Conservation (phyloP, 2,797 vertebrate species). For the Hippopotamyrus pictus region DNA sequence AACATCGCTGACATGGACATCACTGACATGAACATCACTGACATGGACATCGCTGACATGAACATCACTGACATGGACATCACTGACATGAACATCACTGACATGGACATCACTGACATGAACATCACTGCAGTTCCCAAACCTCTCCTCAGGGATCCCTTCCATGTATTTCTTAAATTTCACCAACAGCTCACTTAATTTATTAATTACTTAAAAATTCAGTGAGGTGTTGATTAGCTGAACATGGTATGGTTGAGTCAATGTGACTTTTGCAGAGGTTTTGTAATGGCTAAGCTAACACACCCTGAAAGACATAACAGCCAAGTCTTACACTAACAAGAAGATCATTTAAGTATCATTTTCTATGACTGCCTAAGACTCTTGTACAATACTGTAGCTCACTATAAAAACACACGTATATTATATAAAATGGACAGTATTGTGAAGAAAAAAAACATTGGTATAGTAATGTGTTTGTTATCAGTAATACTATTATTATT, state of each 20-base stretch:
- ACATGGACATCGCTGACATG: background rate
- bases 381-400: background rate
- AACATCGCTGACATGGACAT: too few relatives aligned
- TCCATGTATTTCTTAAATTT: background rate
- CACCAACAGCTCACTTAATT: background rate
- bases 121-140: background rate
- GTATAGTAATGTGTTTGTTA: background rate
- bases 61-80: too few relatives aligned
- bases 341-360: background rate
- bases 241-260: background rate
- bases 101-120: too few relatives aligned
- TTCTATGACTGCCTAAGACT: background rate
- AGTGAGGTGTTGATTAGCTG: background rate
- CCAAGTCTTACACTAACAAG: background rate
- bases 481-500: background rate
- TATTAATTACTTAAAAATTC: background rate
- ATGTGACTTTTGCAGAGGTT: background rate
- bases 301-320: background rate
- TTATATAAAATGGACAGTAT: background rate
- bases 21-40: background rate
- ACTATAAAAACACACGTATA: background rate
- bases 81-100: too few relatives aligned
- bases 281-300: background rate
- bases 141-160: background rate
- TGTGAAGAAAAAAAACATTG: background rate